Evolutionary conservation across 2,113 vertebrate genomes (phyloP).

Genomic region (Myotis yumanensis): DNA sequence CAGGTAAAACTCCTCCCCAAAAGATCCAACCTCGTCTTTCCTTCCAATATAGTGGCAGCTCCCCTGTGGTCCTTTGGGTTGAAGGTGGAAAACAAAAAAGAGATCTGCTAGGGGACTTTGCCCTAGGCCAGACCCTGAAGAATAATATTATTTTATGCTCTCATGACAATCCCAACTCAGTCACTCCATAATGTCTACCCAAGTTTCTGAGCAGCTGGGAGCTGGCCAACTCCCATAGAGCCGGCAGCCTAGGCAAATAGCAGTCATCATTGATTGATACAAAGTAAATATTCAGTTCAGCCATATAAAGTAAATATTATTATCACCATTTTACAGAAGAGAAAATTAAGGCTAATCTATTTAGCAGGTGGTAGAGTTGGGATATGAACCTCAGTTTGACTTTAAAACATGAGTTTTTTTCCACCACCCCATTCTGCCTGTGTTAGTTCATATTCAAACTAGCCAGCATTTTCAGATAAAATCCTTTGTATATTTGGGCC

Average conservation of each 20-base stretch:
- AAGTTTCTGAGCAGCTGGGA: slow-evolving; percentile 51
- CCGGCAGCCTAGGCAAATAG: slow-evolving; percentile 53
- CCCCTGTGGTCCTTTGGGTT: not conserved
- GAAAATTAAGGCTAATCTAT: slow-evolving; percentile 62
- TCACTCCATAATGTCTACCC: slow-evolving; percentile 40
- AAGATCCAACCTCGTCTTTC: not conserved
- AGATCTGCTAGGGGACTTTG: not conserved
- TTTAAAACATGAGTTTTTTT: slow-evolving; percentile 43
- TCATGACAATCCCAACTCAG: slow-evolving; percentile 38
- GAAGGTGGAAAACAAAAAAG: not conserved
- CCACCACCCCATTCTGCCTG: not conserved
- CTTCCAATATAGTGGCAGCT: too few species aligned
- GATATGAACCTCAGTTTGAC: slow-evolving; percentile 51
- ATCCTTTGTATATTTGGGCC: not conserved
- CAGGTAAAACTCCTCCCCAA: not conserved
- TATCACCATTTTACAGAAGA: slow-evolving; percentile 66
- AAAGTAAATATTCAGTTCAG: slow-evolving; percentile 65
- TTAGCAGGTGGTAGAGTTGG: slow-evolving; percentile 46
- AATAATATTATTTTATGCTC: slow-evolving; percentile 46
- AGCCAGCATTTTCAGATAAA: slow-evolving; percentile 40
- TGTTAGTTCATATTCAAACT: not conserved
- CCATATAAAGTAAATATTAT: slow-evolving; percentile 63
- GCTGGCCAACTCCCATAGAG: slow-evolving; percentile 38
- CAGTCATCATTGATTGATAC: slow-evolving; percentile 52
- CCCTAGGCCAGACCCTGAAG: slow-evolving; percentile 35